Conservation (phyloP, 2,888 invertebrate genomes). For the Luperina nickerlii region DNA sequence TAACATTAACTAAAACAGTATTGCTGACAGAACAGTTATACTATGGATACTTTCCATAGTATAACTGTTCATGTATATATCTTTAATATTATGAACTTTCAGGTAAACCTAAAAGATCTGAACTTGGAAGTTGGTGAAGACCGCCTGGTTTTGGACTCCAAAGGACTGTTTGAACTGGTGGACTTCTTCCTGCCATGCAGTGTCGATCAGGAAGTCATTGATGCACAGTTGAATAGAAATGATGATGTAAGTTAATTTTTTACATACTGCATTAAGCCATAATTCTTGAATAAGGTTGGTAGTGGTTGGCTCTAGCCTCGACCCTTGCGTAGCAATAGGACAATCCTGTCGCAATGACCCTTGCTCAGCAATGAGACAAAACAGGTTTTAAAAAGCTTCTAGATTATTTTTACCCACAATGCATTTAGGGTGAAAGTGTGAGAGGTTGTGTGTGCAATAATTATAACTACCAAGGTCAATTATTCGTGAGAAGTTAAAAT, state of each 20-base stretch:
- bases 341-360: too few relatives aligned
- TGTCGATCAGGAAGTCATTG: conserved; percentile 90
- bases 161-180: conserved; percentile 90
- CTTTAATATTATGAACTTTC: conserved; percentile 9
- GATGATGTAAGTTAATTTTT: conserved; percentile 80
- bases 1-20: not conserved
- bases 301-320: not conserved
- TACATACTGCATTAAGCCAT: too few relatives aligned
- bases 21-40: not conserved
- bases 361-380: too few relatives aligned
- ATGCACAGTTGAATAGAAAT: conserved; percentile 85
- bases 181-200: conserved; percentile 93
- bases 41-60: not conserved
- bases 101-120: conserved; percentile 91
- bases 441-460: not conserved
- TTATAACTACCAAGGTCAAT: not conserved
- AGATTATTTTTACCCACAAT: too few relatives aligned
- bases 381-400: too few relatives aligned
- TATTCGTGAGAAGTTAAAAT: not conserved
- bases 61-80: not conserved
- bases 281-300: not conserved
- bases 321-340: not conserved
- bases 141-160: conserved; percentile 92
- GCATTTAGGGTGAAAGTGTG: not conserved
- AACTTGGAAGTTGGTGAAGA: conserved; percentile 94